Evolutionary conservation across 1,140 invertebrate genomes (phyloP).

Genomic region (Gryon sp.): DNA sequence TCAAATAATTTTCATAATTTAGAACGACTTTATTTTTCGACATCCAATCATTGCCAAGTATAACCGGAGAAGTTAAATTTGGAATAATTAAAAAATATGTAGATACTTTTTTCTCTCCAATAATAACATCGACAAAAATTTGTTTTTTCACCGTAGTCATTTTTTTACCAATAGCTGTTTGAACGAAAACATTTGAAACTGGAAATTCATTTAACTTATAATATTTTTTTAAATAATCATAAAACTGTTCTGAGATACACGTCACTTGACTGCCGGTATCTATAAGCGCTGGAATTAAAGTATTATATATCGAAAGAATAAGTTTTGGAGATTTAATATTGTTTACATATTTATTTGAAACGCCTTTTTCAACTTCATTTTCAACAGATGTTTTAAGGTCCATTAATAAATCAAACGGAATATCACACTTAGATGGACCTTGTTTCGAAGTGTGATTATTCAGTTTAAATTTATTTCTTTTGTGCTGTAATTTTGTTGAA

Average conservation of each 20-base stretch:
- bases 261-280: too few species aligned
- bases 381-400: background rate
- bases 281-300: too few species aligned
- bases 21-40: background rate
- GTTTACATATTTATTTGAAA: too few species aligned
- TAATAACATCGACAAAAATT: too few species aligned
- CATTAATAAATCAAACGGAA: too few species aligned
- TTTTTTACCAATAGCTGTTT: slow-evolving; percentile 9
- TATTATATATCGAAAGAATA: background rate
- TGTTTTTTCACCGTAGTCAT: background rate
- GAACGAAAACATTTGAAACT: slow-evolving; percentile 1
- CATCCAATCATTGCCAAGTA: slow-evolving; percentile 1
- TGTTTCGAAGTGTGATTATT: too few species aligned
- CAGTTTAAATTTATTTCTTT: too few species aligned
- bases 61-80: background rate
- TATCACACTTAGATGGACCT: too few species aligned
- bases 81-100: slow-evolving; percentile 4
- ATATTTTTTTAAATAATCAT: slow-evolving; percentile 2
- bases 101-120: too few species aligned
- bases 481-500: too few species aligned
- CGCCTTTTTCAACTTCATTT: slow-evolving; percentile 18
- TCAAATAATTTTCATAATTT: background rate
- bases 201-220: background rate
- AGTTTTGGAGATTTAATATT: background rate
- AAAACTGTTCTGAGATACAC: too few species aligned